Conservation (phyloP, 2,113 vertebrate species). For the Microcebus tavaratra region DNA sequence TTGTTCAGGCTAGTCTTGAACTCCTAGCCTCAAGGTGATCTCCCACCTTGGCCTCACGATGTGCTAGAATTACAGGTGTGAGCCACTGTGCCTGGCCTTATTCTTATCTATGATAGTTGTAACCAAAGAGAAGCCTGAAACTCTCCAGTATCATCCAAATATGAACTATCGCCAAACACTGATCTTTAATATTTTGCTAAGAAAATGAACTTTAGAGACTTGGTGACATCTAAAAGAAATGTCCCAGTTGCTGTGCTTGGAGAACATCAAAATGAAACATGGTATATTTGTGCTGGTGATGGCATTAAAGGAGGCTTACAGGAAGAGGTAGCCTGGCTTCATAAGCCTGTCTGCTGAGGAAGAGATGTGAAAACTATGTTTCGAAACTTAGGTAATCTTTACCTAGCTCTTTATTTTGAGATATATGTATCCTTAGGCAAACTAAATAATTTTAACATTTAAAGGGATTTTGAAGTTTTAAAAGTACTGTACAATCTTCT, state of each 20-base stretch:
- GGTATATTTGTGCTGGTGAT: neutral
- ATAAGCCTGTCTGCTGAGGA: neutral
- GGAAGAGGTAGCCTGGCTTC: neutral
- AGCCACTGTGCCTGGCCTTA: too few species aligned
- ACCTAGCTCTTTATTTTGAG: neutral
- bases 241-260: neutral
- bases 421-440: neutral
- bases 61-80: too few species aligned
- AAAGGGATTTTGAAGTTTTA: neutral
- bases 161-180: neutral
- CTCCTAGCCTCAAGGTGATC: too few species aligned
- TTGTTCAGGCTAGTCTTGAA: too few species aligned
- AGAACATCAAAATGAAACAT: neutral
- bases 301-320: neutral
- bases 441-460: neutral
- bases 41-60: too few species aligned
- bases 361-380: neutral
- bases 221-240: neutral
- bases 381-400: neutral
- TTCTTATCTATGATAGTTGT: neutral
- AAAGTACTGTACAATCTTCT: neutral
- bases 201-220: neutral
- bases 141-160: neutral
- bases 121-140: neutral
- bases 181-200: neutral